Evolutionary conservation across 2,888 invertebrate genomes (phyloP), one percentile per base, ranked within the genome.

Genomic region (Nasonia oneida): DNA sequence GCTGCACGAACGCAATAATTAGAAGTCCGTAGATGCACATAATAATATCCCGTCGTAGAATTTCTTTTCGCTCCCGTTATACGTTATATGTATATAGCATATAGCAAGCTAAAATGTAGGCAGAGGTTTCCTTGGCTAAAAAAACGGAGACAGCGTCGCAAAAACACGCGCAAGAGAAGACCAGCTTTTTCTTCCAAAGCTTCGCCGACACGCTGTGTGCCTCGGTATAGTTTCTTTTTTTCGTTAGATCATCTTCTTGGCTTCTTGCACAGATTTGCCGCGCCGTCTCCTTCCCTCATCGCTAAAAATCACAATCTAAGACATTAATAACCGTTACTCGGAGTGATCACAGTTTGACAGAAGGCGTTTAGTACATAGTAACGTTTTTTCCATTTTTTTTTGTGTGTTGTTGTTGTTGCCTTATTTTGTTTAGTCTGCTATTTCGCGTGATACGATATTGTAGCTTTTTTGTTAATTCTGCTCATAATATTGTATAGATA

Each of bases 301-400:
- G 37, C 73, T 86, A 85, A 80, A 82, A 84, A 87, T 83, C 80
- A 85, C 79, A 80, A 83, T 83, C 74, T 87, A 81, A 77, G 77
- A 81, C 81, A 84, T 86, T 86, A 84, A 84, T 81, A 86, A 87
- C 81, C 84, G 90, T 89, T 91, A 91, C 89, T 89, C 90, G 90
- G 89, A 89, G 90, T 91, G 90, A 92, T 92, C 92, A 92, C 92
- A 92, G 92, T 91, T 92, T 91, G 90, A 92, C 92, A 92, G 90
- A 92, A 92, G 92, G 92, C 92, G 89, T 91, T 89, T 89, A 89
- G 90, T 89, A 89, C 88, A 37, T 37, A 88, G 80, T 77, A 84
- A 83, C 71, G 71, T 85, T 81, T 84, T 81, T 33, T 33, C 33
- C 23, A 74, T 15, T 42, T 33, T 61, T 71, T 18, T 53, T 29